phyloP scores from a whole-genome alignment of 2,113 vertebrate species.

The Chaenogobius annularis region DNA sequence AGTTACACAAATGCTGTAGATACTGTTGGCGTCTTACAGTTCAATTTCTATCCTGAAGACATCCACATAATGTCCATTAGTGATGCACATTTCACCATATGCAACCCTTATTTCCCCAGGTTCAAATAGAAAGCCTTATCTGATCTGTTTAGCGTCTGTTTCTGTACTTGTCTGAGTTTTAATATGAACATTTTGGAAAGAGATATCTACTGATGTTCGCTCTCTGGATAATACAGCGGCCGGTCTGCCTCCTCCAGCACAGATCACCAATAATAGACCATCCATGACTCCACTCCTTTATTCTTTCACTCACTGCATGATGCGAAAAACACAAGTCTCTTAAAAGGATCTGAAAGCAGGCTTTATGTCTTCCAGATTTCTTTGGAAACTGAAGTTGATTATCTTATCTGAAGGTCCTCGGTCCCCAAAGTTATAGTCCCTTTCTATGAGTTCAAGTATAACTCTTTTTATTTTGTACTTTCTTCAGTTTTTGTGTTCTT shows the following conservation, averaged over 20 bases:
- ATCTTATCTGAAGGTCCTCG: conserved; percentile 54
- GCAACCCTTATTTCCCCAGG: conserved; percentile 47
- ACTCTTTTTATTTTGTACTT: background rate
- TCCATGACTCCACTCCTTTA: conserved; percentile 45
- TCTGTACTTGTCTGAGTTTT: conserved; percentile 56
- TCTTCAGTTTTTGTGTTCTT: background rate
- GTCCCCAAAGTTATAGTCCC: conserved; percentile 10
- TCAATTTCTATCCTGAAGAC: conserved; percentile 10
- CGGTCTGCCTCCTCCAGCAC: conserved; percentile 49
- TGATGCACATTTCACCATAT: conserved; percentile 48
- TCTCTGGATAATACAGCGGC: conserved; percentile 56
- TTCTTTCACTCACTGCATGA: conserved; percentile 52
- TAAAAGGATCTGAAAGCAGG: conserved; percentile 1
- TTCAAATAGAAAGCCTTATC: conserved; percentile 53
- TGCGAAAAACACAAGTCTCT: conserved; percentile 63
- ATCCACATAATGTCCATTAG: conserved; percentile 33
- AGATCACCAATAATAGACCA: conserved; percentile 54
- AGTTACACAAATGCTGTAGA: background rate
- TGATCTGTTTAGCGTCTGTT: conserved; percentile 60
- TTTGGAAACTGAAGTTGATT: conserved; percentile 49
- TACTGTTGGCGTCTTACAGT: background rate
- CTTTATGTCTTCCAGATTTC: conserved; percentile 53
- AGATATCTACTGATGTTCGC: conserved; percentile 62
- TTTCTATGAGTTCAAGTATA: background rate
- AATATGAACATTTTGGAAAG: conserved; percentile 61